Conservation (phyloP, 2,888 invertebrate genomes). For the Aphidoletes aphidimyza region DNA sequence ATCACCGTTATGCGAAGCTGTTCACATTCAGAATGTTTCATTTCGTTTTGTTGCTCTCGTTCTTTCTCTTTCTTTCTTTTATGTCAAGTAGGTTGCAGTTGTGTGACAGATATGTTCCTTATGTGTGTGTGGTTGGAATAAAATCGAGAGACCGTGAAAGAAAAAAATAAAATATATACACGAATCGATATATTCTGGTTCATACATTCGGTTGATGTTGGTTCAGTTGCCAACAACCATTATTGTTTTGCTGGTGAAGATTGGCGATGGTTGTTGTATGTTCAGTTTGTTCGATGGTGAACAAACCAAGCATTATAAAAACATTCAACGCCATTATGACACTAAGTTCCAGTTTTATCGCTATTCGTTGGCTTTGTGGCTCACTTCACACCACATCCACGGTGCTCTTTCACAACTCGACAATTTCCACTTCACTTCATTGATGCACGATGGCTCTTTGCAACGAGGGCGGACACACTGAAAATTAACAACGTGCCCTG, state of each 20-base stretch:
- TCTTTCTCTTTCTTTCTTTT: background rate
- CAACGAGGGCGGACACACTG: background rate
- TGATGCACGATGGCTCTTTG: background rate
- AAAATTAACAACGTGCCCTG: background rate
- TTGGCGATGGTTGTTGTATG: too few relatives aligned
- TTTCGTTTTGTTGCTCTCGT: background rate
- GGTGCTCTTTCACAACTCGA: background rate
- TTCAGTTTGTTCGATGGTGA: background rate
- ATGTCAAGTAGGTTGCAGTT: background rate
- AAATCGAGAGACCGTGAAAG: background rate
- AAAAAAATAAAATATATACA: too few relatives aligned
- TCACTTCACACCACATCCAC: background rate
- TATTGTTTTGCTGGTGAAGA: too few relatives aligned
- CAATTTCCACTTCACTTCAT: background rate
- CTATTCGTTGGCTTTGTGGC: background rate
- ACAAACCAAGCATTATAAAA: background rate
- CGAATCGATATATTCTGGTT: background rate
- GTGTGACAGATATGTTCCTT: background rate
- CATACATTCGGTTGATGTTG: background rate
- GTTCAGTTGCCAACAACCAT: too few relatives aligned
- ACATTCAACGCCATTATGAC: background rate
- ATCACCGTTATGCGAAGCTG: too few relatives aligned
- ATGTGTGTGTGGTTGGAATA: background rate
- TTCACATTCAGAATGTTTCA: too few relatives aligned
- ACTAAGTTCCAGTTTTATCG: conserved; percentile 7